These are phyloP conservation scores for Temnothorax longispinosus DNA, from an alignment of 1,140 invertebrate species.

Conservation along the genomic window DNA sequence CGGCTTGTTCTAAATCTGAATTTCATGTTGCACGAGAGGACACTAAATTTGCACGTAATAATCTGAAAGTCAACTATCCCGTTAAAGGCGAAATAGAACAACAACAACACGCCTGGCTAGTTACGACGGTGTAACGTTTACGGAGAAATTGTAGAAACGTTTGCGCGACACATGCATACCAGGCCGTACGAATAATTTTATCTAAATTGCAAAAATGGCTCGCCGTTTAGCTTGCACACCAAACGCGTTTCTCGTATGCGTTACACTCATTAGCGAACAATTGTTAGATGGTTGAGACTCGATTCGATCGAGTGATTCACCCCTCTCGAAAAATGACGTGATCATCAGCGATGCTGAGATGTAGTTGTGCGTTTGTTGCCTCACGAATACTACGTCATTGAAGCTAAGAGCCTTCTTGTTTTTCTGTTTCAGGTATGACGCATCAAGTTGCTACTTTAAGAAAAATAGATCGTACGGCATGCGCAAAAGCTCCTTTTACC, in stretches of 20 bases:
- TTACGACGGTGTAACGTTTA: neutral
- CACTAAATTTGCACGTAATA: slow-evolving; percentile 55
- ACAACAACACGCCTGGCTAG: slow-evolving; percentile 11
- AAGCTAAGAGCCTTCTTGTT: slow-evolving; percentile 33
- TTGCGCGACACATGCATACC: neutral
- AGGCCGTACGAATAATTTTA: slow-evolving; percentile 3
- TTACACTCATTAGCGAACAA: neutral
- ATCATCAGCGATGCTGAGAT: neutral
- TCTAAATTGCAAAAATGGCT: slow-evolving; percentile 31
- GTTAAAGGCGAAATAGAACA: slow-evolving; percentile 51
- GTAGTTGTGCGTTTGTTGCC: neutral
- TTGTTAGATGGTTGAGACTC: neutral
- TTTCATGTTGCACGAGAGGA: slow-evolving; percentile 53
- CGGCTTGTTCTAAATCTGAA: slow-evolving; percentile 55
- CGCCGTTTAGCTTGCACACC: neutral
- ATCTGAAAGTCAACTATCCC: slow-evolving; percentile 59
- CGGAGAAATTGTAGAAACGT: slow-evolving; percentile 17
- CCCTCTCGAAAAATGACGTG: neutral
- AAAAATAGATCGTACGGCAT: slow-evolving; percentile 19
- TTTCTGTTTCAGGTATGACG: slow-evolving; percentile 61
- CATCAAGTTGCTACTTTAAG: slow-evolving; percentile 13
- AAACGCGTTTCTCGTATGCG: neutral
- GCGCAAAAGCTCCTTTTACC: neutral
- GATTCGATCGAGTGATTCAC: neutral
- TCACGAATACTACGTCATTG: neutral